These are phyloP conservation scores for Cyprinus carpio DNA, from an alignment of 2,113 vertebrate species.

Conservation along the genomic window DNA sequence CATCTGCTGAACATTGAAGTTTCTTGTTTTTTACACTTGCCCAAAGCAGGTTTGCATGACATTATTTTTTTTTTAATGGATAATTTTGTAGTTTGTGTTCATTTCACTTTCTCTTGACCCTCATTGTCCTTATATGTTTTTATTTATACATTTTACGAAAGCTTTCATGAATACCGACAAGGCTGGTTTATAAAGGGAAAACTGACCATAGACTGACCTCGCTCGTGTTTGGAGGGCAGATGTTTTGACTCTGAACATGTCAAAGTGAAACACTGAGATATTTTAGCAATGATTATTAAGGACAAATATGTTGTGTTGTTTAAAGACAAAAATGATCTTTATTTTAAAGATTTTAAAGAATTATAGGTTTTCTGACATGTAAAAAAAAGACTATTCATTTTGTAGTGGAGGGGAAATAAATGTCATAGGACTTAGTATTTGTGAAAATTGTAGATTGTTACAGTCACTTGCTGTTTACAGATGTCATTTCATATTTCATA, in stretches of 20 bases:
- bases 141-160: not conserved
- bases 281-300: not conserved
- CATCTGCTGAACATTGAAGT: not conserved
- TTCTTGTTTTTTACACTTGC: not conserved
- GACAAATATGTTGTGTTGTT: not conserved
- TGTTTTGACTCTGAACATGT: not conserved
- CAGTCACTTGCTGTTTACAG: not conserved
- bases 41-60: not conserved
- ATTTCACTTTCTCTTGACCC: not conserved
- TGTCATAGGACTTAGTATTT: not conserved
- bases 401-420: not conserved
- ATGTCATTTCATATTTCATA: not conserved
- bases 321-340: not conserved
- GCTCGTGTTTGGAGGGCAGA: conserved; percentile 20
- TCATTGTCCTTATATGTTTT: not conserved
- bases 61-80: not conserved
- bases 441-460: not conserved
- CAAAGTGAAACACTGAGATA: not conserved
- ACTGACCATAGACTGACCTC: conserved; percentile 1
- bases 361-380: not conserved
- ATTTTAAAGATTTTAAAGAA: not conserved
- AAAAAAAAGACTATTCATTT: not conserved
- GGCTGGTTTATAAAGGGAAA: not conserved
- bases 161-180: not conserved
- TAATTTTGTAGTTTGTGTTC: not conserved